phyloP scores from a whole-genome alignment of 2,888 invertebrate species.

The Pasiphila rectangulata region DNA sequence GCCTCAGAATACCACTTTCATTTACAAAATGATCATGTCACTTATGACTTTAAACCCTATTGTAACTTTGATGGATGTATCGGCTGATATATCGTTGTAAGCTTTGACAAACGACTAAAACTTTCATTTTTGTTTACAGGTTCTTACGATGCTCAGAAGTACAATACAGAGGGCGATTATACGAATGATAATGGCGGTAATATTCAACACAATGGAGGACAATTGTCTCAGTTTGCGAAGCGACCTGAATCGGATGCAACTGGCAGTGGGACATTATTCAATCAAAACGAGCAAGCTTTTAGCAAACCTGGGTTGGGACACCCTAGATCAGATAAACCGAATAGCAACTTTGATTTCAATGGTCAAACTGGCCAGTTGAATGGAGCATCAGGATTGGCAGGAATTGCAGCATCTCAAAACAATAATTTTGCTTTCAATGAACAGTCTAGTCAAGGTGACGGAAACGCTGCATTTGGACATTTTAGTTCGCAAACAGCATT shows the following conservation, averaged over 20 bases:
- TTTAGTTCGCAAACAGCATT: not conserved
- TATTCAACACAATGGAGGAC: slow-evolving; percentile 51
- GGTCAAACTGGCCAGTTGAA: not conserved
- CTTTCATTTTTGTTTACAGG: slow-evolving; percentile 78
- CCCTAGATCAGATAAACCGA: not conserved
- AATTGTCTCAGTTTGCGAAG: slow-evolving; percentile 50
- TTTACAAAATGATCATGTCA: slow-evolving; percentile 45
- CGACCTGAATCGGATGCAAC: slow-evolving; percentile 46
- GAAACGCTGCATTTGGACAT: slow-evolving; percentile 1
- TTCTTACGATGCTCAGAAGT: slow-evolving; percentile 69
- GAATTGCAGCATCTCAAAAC: slow-evolving; percentile 3
- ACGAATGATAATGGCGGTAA: slow-evolving; percentile 47
- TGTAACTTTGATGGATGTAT: slow-evolving; percentile 64
- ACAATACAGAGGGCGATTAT: slow-evolving; percentile 67
- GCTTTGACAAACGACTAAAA: slow-evolving; percentile 66
- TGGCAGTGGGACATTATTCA: slow-evolving; percentile 50
- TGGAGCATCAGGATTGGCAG: not conserved
- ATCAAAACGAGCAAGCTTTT: slow-evolving; percentile 49
- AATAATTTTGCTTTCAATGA: slow-evolving; percentile 2
- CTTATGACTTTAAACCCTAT: slow-evolving; percentile 45
- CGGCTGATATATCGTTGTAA: slow-evolving; percentile 49
- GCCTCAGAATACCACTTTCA: slow-evolving; percentile 36
- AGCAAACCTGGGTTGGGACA: slow-evolving; percentile 31
- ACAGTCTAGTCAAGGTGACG: slow-evolving; percentile 12
- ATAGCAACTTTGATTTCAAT: not conserved